phyloP scores from a whole-genome alignment of 2,888 invertebrate species.

The Xestia ashworthii region DNA sequence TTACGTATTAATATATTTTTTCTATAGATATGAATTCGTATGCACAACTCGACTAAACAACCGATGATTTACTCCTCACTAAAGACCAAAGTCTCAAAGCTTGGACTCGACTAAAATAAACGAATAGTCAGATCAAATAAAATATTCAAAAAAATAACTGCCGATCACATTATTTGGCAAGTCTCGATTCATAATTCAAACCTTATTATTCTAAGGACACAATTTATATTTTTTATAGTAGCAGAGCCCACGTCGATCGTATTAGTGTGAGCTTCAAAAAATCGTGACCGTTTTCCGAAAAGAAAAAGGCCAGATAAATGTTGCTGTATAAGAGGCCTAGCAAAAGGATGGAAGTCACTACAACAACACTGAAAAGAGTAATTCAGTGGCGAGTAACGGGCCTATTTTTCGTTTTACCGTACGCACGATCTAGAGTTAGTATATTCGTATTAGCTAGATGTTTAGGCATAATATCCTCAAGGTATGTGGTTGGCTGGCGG shows the following conservation, averaged over 20 bases:
- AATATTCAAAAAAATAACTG: conserved; percentile 36
- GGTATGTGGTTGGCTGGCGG: conserved; percentile 80
- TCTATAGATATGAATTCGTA: conserved; percentile 32
- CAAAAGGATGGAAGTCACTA: conserved; percentile 20
- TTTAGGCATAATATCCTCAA: conserved; percentile 76
- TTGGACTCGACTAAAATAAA: conserved; percentile 39
- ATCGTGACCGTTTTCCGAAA: conserved; percentile 27
- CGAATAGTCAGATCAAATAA: conserved; percentile 38
- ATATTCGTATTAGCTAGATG: conserved; percentile 38
- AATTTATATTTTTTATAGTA: conserved; percentile 36
- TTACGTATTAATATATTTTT: conserved; percentile 34
- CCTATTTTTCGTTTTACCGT: conserved; percentile 21
- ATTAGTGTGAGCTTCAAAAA: conserved; percentile 7
- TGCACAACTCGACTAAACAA: conserved; percentile 56
- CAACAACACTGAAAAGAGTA: conserved; percentile 24
- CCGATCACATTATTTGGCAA: conserved; percentile 43
- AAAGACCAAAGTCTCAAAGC: conserved; percentile 48
- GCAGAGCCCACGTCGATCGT: conserved; percentile 17
- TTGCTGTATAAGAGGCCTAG: conserved; percentile 22
- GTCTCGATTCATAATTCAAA: conserved; percentile 33
- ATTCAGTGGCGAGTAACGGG: conserved; percentile 41
- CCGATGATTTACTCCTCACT: conserved; percentile 41
- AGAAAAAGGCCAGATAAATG: conserved; percentile 21
- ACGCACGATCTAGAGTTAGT: conserved; percentile 19
- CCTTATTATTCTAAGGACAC: conserved; percentile 41